A percentile compares a stretch with the other conserved stretches of the same genome.
These are phyloP conservation scores for Micrasema longulum DNA, from an alignment of 1,140 invertebrate genomes.

Conservation along the genomic window DNA sequence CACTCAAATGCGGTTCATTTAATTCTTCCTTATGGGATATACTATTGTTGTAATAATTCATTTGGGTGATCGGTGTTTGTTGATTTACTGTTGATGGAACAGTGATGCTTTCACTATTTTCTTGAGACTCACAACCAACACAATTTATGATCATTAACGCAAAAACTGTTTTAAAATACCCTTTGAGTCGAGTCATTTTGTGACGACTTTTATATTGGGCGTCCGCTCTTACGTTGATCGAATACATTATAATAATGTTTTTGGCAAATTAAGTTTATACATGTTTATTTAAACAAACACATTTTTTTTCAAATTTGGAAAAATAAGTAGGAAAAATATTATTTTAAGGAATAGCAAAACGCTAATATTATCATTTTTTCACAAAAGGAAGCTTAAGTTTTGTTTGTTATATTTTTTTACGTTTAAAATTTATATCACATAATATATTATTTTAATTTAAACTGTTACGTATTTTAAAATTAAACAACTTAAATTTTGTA, in stretches of 20 bases:
- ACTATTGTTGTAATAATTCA: not conserved
- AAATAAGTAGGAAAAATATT: too few relatives aligned
- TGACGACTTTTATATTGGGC: slow-evolving; percentile 46
- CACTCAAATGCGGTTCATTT: slow-evolving; percentile 45
- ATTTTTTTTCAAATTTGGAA: too few relatives aligned
- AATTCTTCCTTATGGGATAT: slow-evolving; percentile 7
- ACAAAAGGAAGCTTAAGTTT: too few relatives aligned
- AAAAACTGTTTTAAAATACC: slow-evolving; percentile 8
- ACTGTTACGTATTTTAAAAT: too few relatives aligned
- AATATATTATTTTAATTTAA: too few relatives aligned
- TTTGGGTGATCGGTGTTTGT: not conserved
- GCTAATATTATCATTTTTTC: too few relatives aligned
- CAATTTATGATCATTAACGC: not conserved
- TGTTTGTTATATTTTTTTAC: too few relatives aligned
- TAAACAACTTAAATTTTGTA: too few relatives aligned
- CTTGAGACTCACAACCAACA: slow-evolving; percentile 17
- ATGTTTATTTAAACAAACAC: too few relatives aligned
- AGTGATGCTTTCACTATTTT: not conserved
- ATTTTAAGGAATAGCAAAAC: too few relatives aligned
- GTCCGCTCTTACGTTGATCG: slow-evolving; percentile 38
- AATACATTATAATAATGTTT: slow-evolving; percentile 36
- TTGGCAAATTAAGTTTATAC: too few relatives aligned
- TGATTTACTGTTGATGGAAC: not conserved
- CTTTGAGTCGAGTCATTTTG: slow-evolving; percentile 35
- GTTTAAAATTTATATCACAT: too few relatives aligned